phyloP scores from a whole-genome alignment of 1,140 invertebrate genomes.

The Lepidurus apus region DNA sequence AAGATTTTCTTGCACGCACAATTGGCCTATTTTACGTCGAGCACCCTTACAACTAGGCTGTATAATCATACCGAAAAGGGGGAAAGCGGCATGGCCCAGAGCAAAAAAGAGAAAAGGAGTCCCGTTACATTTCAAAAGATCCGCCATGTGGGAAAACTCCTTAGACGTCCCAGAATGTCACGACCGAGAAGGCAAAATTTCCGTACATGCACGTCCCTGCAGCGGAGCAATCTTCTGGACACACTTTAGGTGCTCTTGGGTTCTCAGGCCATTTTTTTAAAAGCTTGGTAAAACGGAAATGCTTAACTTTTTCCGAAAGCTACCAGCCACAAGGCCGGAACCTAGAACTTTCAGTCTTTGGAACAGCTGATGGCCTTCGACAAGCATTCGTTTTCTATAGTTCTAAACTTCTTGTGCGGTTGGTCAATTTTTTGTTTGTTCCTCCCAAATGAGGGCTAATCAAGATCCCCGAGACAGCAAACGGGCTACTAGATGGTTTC shows the following conservation, averaged over 20 bases:
- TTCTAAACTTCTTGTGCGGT: no score
- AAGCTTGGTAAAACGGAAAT: background rate
- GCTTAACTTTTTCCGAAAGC: background rate
- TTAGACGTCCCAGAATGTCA: background rate
- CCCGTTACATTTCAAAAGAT: slow-evolving; percentile 7
- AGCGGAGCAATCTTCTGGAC: background rate
- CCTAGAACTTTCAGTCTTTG: background rate
- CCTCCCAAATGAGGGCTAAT: no score
- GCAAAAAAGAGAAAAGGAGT: background rate
- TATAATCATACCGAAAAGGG: background rate
- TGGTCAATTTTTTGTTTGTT: no score
- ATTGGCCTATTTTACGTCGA: background rate
- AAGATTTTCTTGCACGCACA: background rate
- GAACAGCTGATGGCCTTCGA: background rate
- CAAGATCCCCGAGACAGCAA: no score
- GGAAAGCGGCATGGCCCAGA: background rate
- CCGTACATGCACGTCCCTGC: background rate
- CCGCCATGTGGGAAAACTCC: slow-evolving; percentile 2
- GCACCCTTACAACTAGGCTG: background rate
- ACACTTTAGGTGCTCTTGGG: background rate
- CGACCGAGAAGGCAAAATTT: background rate
- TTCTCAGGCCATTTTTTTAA: background rate
- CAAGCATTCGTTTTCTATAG: background rate
- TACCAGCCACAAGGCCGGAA: slow-evolving; percentile 15
- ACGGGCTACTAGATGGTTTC: background rate